Percentiles rank a stretch among this genome's conserved stretches.
These are phyloP conservation scores for Arion vulgaris DNA, from an alignment of 1,140 invertebrate species.

Conservation along the genomic window DNA sequence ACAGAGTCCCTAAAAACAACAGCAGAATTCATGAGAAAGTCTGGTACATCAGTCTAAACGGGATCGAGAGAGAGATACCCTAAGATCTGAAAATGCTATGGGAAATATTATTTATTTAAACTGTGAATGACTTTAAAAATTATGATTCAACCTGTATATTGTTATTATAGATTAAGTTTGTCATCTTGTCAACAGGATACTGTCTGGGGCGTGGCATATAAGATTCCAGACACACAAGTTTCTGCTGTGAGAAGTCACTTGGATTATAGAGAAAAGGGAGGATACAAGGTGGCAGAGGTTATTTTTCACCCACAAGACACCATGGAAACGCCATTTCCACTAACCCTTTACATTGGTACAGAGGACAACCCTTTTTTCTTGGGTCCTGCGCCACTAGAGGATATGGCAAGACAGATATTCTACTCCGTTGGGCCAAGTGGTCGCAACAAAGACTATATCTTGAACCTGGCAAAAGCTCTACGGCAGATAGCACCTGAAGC, in stretches of 20 bases:
- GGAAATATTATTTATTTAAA: no score
- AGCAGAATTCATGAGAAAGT: no score
- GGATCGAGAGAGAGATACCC: no score
- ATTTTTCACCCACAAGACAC: constrained; percentile 58
- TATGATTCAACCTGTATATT: no score
- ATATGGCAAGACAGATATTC: constrained; percentile 86
- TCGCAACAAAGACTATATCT: constrained; percentile 89
- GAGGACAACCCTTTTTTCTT: constrained; percentile 83
- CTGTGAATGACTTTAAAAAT: no score
- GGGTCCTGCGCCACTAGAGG: constrained; percentile 79
- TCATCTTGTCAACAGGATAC: constrained; percentile 72
- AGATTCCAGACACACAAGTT: constrained; percentile 82
- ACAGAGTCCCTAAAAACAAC: no score
- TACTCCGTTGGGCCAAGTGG: constrained; percentile 85
- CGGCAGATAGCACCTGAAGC: constrained; percentile 80
- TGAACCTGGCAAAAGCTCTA: constrained; percentile 87
- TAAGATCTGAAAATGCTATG: no score
- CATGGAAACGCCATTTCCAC: constrained; percentile 75
- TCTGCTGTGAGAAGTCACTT: constrained; percentile 84
- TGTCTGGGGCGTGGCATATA: constrained; percentile 94
- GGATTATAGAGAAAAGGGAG: constrained; percentile 88
- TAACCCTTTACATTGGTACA: constrained; percentile 88
- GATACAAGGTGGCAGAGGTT: constrained; percentile 58
- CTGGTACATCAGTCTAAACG: no score
- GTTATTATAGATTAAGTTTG: background rate